Conservation (phyloP, 1,140 invertebrate species). For the Panonychus citri region DNA sequence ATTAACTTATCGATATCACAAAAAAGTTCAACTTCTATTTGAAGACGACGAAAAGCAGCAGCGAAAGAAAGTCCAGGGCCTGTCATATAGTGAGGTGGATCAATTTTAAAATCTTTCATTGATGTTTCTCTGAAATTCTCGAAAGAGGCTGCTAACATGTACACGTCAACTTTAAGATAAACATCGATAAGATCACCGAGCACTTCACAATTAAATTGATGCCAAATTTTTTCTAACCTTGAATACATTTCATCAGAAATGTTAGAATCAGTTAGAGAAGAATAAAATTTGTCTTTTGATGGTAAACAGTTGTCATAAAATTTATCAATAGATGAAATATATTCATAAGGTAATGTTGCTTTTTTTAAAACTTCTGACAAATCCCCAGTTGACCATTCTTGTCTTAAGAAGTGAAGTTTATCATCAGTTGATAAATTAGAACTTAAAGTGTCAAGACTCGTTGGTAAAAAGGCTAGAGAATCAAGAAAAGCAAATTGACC, state of each 20-base stretch:
- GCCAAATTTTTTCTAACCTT: constrained; percentile 12
- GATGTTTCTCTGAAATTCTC: constrained; percentile 19
- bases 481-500: too few species aligned
- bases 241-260: not conserved
- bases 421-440: too few species aligned
- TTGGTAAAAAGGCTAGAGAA: too few species aligned
- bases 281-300: not conserved
- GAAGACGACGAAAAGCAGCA: constrained; percentile 12
- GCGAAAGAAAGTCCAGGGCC: constrained; percentile 13
- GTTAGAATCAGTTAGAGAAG: not conserved
- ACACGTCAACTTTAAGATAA: constrained; percentile 23
- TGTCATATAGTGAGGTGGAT: constrained; percentile 17
- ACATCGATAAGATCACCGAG: constrained; percentile 23
- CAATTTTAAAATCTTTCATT: constrained; percentile 13
- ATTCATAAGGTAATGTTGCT: too few species aligned
- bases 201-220: constrained; percentile 17
- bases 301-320: not conserved
- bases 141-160: constrained; percentile 25
- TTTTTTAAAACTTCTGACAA: too few species aligned
- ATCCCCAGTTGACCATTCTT: too few species aligned
- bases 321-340: not conserved
- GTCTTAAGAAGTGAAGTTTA: too few species aligned
- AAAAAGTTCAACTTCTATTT: constrained; percentile 6
- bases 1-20: constrained; percentile 12
- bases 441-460: too few species aligned